Conservation (phyloP, 2,797 vertebrate genomes). For the Strix occidentalis region DNA sequence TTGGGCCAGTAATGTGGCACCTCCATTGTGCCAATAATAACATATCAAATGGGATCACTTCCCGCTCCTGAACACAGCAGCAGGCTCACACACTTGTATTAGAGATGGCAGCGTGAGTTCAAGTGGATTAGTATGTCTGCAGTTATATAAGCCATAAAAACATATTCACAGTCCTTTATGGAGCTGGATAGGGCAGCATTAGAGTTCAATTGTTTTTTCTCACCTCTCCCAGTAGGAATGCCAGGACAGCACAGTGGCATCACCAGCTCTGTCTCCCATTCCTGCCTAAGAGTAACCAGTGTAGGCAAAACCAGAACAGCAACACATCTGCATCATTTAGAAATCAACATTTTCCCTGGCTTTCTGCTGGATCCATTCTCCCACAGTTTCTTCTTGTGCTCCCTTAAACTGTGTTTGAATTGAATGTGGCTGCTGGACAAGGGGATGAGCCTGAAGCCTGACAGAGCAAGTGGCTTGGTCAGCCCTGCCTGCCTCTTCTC, state of each 20-base stretch:
- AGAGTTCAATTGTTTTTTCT: neutral
- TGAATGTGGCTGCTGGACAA: neutral
- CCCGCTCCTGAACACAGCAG: neutral
- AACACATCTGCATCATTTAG: neutral
- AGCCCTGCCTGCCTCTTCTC: neutral
- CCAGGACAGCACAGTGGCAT: neutral
- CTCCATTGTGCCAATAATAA: neutral
- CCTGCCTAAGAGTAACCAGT: neutral
- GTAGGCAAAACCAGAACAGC: neutral
- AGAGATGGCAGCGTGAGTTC: neutral
- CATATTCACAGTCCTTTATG: neutral
- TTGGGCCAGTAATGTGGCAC: neutral
- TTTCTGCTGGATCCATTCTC: neutral
- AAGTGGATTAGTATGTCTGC: neutral
- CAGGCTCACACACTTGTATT: neutral
- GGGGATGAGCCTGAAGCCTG: neutral
- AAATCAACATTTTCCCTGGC: neutral
- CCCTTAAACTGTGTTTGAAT: neutral
- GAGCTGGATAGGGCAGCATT: neutral
- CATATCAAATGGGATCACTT: neutral
- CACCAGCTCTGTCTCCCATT: neutral
- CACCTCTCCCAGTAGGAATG: neutral
- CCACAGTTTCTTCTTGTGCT: neutral
- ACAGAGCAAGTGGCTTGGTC: rapidly evolving
- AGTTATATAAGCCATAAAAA: neutral